These are phyloP conservation scores for Gymnobelideus leadbeateri DNA, from an alignment of 2,113 vertebrate species.

Conservation along the genomic window DNA sequence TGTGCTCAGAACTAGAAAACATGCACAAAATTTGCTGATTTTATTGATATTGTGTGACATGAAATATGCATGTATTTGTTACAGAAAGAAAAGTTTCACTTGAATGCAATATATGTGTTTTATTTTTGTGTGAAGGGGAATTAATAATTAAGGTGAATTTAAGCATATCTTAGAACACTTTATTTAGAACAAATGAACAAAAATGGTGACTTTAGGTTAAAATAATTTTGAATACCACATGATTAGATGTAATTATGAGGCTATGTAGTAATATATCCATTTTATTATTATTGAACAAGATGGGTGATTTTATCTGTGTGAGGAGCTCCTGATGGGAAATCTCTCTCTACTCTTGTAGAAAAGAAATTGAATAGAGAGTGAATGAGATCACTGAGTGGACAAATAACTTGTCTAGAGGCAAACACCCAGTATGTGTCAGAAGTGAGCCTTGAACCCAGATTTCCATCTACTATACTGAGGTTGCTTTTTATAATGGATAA, in stretches of 20 bases:
- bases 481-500: neutral
- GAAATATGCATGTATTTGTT: constrained; percentile 38
- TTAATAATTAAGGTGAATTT: neutral
- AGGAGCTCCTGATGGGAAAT: neutral
- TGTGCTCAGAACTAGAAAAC: constrained; percentile 9
- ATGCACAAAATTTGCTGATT: constrained; percentile 26
- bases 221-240: neutral
- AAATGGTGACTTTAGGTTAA: neutral
- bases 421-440: neutral
- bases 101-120: neutral
- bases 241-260: neutral
- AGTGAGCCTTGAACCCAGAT: neutral
- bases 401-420: neutral
- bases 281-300: neutral
- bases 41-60: neutral
- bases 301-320: neutral
- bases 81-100: constrained; percentile 23
- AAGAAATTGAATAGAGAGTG: neutral
- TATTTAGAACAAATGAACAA: neutral
- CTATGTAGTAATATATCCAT: neutral
- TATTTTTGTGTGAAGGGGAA: neutral
- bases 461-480: neutral
- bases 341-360: neutral
- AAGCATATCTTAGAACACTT: neutral
- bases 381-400: neutral